Evolutionary conservation across 2,888 invertebrate species (phyloP).

Genomic region (Dasypogon diadema): DNA sequence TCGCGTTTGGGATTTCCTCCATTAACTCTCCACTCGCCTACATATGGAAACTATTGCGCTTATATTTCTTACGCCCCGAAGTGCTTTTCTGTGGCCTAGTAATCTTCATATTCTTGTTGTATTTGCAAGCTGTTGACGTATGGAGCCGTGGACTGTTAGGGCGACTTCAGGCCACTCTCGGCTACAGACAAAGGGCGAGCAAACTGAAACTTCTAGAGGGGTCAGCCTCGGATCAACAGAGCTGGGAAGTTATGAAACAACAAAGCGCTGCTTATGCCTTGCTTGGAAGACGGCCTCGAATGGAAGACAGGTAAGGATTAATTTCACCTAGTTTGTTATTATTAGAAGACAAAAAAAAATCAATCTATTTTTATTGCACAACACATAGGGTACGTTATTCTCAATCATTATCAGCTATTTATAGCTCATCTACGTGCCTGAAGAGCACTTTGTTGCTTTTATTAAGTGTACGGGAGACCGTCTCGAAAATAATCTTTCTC

Average conservation of each 20-base stretch:
- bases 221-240: conserved; percentile 69
- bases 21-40: conserved; percentile 81
- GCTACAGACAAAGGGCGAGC: conserved; percentile 62
- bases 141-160: conserved; percentile 83
- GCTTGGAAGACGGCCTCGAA: conserved; percentile 88
- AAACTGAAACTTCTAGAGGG: conserved; percentile 61
- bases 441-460: no score
- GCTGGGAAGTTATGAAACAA: conserved; percentile 83
- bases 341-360: conserved; percentile 14
- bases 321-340: conserved; percentile 12
- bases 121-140: conserved; percentile 85
- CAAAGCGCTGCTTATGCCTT: conserved; percentile 89
- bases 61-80: conserved; percentile 85
- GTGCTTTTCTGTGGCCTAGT: conserved; percentile 79
- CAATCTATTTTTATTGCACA: background rate
- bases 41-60: conserved; percentile 82
- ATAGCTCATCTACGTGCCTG: background rate
- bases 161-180: conserved; percentile 65
- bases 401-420: background rate
- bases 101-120: conserved; percentile 80
- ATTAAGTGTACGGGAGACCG: no score
- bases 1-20: conserved; percentile 80
- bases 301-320: conserved; percentile 83
- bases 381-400: conserved; percentile 4
- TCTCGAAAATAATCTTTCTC: no score